phyloP scores from a whole-genome alignment of 64 coral and sea anemone genomes.

The Trachythela sp. region DNA sequence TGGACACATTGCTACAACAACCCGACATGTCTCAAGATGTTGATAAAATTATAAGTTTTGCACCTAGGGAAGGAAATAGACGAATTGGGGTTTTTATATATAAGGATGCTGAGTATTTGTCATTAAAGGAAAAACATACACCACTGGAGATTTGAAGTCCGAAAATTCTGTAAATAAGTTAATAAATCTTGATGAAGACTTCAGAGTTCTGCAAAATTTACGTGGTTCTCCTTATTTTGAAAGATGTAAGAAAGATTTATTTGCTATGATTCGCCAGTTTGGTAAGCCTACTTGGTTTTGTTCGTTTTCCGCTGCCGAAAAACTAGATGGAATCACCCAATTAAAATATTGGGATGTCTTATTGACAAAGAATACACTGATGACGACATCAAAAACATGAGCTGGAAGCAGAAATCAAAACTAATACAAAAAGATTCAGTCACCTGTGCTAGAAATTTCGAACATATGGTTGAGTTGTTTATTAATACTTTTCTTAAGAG shows the following conservation, averaged over 20 bases:
- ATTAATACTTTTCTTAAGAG: conserved; percentile 52
- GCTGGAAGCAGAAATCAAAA: conserved; percentile 55
- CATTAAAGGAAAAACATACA: conserved; percentile 68
- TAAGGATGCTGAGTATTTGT: conserved; percentile 63
- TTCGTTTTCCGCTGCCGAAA: conserved; percentile 65
- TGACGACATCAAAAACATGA: conserved; percentile 49
- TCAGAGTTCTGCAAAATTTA: conserved; percentile 59
- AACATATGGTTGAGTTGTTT: conserved; percentile 49
- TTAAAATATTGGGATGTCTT: conserved; percentile 47
- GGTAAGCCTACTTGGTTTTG: conserved; percentile 68
- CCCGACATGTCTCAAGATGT: conserved; percentile 40
- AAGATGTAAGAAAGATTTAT: too few species aligned
- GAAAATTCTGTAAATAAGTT: conserved; percentile 53
- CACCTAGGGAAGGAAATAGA: conserved; percentile 63
- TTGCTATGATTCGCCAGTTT: conserved; percentile 66
- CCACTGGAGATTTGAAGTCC: conserved; percentile 55
- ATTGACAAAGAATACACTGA: conserved; percentile 46
- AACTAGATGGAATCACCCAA: conserved; percentile 55
- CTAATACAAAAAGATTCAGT: conserved; percentile 42
- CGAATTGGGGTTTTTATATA: conserved; percentile 61
- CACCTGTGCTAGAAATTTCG: conserved; percentile 60
- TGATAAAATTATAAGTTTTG: conserved; percentile 57
- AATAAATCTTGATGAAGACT: conserved; percentile 61
- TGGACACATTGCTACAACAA: conserved; percentile 49
- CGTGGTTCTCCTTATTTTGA: too few species aligned